phyloP scores from a whole-genome alignment of 1,140 invertebrate species.

The Achroia grisella region DNA sequence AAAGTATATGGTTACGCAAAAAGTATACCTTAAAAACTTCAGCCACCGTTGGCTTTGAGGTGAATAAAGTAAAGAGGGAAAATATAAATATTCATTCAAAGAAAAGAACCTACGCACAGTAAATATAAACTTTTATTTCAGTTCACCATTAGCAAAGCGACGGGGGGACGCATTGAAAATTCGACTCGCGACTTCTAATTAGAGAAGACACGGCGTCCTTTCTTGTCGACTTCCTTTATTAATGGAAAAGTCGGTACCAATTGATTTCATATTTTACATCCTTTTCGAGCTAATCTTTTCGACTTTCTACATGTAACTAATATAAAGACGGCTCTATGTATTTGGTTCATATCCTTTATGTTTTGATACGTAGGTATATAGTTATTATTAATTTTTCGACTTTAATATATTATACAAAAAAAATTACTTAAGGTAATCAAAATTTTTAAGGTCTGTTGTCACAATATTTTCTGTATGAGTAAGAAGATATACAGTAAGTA shows the following conservation, averaged over 20 bases:
- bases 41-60: conserved; percentile 33
- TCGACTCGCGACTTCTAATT: conserved; percentile 67
- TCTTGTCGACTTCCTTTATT: conserved; percentile 47
- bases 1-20: conserved; percentile 48
- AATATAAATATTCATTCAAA: conserved; percentile 65
- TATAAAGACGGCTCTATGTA: no score
- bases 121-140: conserved; percentile 71
- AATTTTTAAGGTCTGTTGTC: no score
- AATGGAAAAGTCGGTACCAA: conserved; percentile 58
- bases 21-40: conserved; percentile 50
- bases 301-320: no score
- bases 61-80: conserved; percentile 52
- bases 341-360: no score
- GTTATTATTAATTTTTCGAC: no score
- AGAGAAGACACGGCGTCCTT: conserved; percentile 53
- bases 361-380: no score
- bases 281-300: conserved; percentile 7
- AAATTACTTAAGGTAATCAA: no score
- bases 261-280: conserved; percentile 62
- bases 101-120: conserved; percentile 56
- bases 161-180: conserved; percentile 53
- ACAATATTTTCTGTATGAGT: no score
- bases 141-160: conserved; percentile 48
- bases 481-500: no score
- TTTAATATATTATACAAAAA: no score